Evolutionary conservation across 2,888 invertebrate genomes (phyloP).

Genomic region (Cordilura impudica): DNA sequence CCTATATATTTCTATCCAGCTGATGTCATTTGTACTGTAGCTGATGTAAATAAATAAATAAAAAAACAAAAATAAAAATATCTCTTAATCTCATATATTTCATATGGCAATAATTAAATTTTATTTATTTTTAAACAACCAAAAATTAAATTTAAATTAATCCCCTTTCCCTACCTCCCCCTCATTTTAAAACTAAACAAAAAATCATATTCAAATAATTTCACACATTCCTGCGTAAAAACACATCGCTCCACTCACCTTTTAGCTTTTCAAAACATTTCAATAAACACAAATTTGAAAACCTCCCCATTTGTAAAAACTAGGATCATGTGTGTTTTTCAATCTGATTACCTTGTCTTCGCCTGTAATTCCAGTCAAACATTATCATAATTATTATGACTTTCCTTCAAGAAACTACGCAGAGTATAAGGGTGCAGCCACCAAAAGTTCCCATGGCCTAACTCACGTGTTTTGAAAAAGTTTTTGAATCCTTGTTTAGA

Average conservation of each 20-base stretch:
- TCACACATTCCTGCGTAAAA: constrained; percentile 44
- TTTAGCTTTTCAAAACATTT: neutral
- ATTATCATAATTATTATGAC: constrained; percentile 62
- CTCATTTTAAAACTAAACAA: neutral
- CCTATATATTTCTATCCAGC: too few species aligned
- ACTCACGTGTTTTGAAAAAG: constrained; percentile 46
- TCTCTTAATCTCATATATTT: constrained; percentile 5
- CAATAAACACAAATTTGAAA: neutral
- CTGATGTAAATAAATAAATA: too few species aligned
- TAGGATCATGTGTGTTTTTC: constrained; percentile 37
- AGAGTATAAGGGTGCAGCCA: constrained; percentile 42
- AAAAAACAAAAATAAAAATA: too few species aligned
- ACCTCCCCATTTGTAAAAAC: constrained; percentile 13
- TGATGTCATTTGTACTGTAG: too few species aligned
- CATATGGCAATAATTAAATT: constrained; percentile 49
- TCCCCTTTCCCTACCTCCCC: neutral
- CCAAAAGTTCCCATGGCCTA: constrained; percentile 54
- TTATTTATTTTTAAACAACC: constrained; percentile 54
- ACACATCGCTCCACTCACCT: constrained; percentile 43
- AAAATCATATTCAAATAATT: constrained; percentile 33
- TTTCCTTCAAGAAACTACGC: constrained; percentile 40
- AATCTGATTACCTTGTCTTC: constrained; percentile 47
- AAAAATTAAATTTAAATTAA: constrained; percentile 47
- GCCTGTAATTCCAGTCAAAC: constrained; percentile 26
- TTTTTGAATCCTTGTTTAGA: constrained; percentile 33